Evolutionary conservation across 1,140 invertebrate species (phyloP).

Genomic region (Semibalanus balanoides): DNA sequence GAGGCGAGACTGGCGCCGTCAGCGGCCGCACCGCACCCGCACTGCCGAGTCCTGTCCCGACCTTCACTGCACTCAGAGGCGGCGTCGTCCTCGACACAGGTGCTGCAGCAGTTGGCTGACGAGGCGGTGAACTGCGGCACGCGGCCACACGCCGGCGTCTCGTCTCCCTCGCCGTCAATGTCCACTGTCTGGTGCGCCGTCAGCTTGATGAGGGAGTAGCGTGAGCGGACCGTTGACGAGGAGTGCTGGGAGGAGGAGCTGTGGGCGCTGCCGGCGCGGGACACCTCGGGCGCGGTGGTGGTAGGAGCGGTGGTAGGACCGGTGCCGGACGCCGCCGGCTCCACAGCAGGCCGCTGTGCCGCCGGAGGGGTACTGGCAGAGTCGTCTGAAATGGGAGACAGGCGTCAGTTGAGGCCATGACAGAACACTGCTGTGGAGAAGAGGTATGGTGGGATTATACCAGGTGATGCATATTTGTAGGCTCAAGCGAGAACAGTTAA

Average conservation of each 20-base stretch:
- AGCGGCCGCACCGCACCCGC: background rate
- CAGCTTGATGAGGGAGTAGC: constrained; percentile 17
- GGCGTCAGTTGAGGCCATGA: too few species aligned
- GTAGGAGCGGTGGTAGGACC: background rate
- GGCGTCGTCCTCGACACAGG: constrained; percentile 20
- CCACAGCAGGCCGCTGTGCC: too few species aligned
- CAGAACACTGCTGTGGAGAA: too few species aligned
- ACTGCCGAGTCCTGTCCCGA: background rate
- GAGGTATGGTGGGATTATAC: too few species aligned
- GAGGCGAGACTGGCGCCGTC: background rate
- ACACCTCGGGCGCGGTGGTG: constrained; percentile 12
- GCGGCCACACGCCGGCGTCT: too few species aligned
- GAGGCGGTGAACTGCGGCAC: too few species aligned
- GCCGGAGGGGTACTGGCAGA: too few species aligned
- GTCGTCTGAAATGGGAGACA: too few species aligned
- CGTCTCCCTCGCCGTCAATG: background rate
- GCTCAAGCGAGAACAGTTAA: too few species aligned
- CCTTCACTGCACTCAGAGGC: constrained; percentile 13
- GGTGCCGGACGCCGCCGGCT: background rate
- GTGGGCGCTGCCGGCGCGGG: constrained; percentile 19
- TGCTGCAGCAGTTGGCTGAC: constrained; percentile 20
- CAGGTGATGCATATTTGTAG: too few species aligned
- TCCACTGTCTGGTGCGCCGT: background rate
- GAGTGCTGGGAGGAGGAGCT: constrained; percentile 24
- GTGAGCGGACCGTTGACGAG: constrained; percentile 22